Conservation (phyloP, 2,113 vertebrate genomes). For the Tachuris rubrigastra region DNA sequence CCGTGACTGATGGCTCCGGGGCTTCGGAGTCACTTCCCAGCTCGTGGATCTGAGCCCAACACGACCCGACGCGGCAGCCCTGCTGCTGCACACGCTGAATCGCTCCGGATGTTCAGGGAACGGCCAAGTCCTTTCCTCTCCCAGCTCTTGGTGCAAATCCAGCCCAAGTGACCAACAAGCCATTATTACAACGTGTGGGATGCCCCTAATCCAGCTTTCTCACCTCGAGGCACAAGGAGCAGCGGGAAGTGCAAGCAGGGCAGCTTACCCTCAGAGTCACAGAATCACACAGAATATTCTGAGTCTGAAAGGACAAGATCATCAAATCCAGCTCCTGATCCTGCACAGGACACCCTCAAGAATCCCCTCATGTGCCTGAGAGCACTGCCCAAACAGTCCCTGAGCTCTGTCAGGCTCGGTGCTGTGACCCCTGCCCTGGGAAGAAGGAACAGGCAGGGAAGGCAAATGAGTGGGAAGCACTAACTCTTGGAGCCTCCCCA, state of each 20-base stretch:
- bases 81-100: neutral
- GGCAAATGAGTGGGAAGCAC: neutral
- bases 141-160: neutral
- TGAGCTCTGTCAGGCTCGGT: neutral
- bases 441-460: neutral
- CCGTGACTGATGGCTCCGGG: neutral
- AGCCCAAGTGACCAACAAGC: neutral
- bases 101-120: accelerated
- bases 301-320: neutral
- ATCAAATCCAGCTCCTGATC: neutral
- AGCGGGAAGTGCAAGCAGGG: neutral
- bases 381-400: neutral
- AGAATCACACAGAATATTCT: neutral
- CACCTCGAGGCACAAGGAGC: neutral
- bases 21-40: neutral
- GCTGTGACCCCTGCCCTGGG: neutral
- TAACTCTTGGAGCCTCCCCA: neutral
- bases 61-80: neutral
- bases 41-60: neutral
- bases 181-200: neutral
- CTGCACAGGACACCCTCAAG: neutral
- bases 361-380: neutral
- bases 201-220: neutral
- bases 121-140: neutral
- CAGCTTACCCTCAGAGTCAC: neutral